A percentile compares a stretch with the other conserved stretches of the same genome.
Evolutionary conservation across 2,113 vertebrate genomes (phyloP).

Genomic region (Catharus bicknelli): DNA sequence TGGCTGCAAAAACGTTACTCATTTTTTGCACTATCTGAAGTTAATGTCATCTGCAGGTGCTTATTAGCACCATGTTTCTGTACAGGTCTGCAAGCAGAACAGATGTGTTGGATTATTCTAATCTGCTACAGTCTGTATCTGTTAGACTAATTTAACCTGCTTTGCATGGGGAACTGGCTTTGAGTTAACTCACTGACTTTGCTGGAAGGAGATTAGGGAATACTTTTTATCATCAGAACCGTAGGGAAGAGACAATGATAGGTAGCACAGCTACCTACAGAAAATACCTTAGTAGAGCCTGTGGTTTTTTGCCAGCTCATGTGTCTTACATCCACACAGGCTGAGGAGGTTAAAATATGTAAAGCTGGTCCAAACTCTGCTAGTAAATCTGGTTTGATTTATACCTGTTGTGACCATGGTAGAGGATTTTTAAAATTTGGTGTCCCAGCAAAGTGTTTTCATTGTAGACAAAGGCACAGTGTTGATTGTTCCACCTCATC

Average conservation of each 20-base stretch:
- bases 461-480: not conserved
- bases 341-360: not conserved
- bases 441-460: not conserved
- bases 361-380: not conserved
- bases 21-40: not conserved
- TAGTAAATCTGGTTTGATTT: not conserved
- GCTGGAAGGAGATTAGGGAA: not conserved
- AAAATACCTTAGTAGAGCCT: not conserved
- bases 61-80: not conserved
- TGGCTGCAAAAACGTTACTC: fast-evolving
- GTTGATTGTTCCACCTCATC: not conserved
- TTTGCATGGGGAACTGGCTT: not conserved
- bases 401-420: not conserved
- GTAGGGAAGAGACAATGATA: not conserved
- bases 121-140: not conserved
- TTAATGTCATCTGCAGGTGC: not conserved
- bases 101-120: not conserved
- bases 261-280: not conserved
- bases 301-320: not conserved
- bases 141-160: not conserved
- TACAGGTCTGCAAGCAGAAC: not conserved
- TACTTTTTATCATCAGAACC: not conserved
- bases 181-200: not conserved
- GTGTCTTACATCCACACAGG: not conserved
- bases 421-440: not conserved